phyloP scores from a whole-genome alignment of 2,888 invertebrate genomes.

The Lacanobia oleracea region DNA sequence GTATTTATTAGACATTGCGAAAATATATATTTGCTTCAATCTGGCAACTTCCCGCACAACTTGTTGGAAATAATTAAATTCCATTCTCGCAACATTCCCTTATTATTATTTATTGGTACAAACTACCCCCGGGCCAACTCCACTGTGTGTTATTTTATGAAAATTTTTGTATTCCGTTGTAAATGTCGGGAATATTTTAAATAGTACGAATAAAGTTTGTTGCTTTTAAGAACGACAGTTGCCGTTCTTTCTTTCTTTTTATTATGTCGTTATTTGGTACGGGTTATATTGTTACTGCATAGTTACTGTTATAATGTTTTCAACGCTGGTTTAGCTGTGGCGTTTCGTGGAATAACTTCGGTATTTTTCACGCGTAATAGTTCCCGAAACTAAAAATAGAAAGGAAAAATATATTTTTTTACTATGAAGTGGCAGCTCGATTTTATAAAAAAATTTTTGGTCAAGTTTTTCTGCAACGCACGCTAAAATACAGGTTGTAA shows the following conservation, averaged over 20 bases:
- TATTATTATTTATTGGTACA: conserved; percentile 79
- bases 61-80: conserved; percentile 82
- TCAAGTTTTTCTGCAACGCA: neutral
- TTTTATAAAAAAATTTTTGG: neutral
- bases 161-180: conserved; percentile 69
- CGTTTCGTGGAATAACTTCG: neutral
- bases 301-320: neutral
- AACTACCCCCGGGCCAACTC: conserved; percentile 64
- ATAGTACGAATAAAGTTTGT: conserved; percentile 66
- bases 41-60: conserved; percentile 65
- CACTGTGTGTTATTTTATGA: conserved; percentile 71
- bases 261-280: conserved; percentile 5
- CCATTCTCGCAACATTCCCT: conserved; percentile 75
- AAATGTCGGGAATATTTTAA: conserved; percentile 69
- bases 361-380: neutral
- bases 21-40: conserved; percentile 73
- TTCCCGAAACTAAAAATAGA: neutral
- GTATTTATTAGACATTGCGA: conserved; percentile 41
- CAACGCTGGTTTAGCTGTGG: neutral
- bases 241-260: no score
- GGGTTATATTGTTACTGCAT: conserved; percentile 7
- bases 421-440: neutral
- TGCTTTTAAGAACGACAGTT: conserved; percentile 50
- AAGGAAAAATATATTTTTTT: neutral
- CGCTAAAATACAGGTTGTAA: no score